These are phyloP conservation scores for Mermis nigrescens DNA, from an alignment of 2,888 invertebrate genomes.

Conservation along the genomic window DNA sequence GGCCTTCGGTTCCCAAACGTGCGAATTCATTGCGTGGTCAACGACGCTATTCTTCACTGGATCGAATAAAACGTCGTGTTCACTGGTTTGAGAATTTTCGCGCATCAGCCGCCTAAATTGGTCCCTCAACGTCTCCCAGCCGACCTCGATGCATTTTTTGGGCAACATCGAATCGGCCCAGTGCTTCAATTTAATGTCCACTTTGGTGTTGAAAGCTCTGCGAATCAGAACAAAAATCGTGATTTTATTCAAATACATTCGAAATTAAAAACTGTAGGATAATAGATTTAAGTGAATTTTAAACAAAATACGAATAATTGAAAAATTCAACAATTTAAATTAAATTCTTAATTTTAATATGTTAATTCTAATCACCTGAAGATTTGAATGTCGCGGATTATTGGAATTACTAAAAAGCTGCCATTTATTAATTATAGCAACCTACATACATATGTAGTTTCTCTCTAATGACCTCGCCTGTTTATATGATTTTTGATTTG, in stretches of 20 bases:
- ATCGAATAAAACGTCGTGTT: constrained; percentile 75
- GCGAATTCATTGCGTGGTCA: constrained; percentile 60
- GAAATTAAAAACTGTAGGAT: too few species aligned
- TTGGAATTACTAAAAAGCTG: too few species aligned
- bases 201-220: constrained; percentile 42
- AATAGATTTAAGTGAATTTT: too few species aligned
- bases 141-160: constrained; percentile 56
- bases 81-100: constrained; percentile 40
- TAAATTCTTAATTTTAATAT: too few species aligned
- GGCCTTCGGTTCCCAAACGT: constrained; percentile 78
- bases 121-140: constrained; percentile 59
- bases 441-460: too few species aligned
- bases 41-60: constrained; percentile 67
- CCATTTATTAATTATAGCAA: too few species aligned
- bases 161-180: constrained; percentile 87
- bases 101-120: constrained; percentile 46
- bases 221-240: constrained; percentile 1
- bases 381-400: too few species aligned
- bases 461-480: too few species aligned
- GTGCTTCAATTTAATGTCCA: constrained; percentile 78
- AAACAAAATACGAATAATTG: too few species aligned
- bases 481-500: too few species aligned
- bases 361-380: too few species aligned
- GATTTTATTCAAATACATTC: neutral
- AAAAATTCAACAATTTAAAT: too few species aligned